Conservation (phyloP, 2,888 invertebrate genomes). For the Cistogaster globosa region DNA sequence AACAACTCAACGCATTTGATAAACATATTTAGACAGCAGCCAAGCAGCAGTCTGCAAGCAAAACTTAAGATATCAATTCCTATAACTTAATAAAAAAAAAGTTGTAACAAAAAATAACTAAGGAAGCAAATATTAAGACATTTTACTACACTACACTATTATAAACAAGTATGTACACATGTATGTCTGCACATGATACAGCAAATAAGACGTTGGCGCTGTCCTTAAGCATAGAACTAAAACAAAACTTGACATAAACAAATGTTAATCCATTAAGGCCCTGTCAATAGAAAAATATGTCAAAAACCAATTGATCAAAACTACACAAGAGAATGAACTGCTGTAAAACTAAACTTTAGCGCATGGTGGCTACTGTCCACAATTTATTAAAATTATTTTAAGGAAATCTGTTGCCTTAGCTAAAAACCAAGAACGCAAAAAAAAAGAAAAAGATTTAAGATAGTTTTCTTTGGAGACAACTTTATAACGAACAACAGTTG, state of each 20-base stretch:
- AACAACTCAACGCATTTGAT: conserved; percentile 69
- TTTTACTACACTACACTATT: conserved; percentile 45
- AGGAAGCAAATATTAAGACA: conserved; percentile 72
- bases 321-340: conserved; percentile 23
- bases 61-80: conserved; percentile 19
- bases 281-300: conserved; percentile 82
- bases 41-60: background rate
- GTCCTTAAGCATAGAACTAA: conserved; percentile 31
- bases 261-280: conserved; percentile 81
- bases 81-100: conserved; percentile 1
- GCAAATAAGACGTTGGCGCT: background rate
- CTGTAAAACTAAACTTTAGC: background rate
- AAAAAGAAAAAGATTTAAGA: conserved; percentile 40
- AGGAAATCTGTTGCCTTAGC: conserved; percentile 42
- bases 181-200: no score
- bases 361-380: conserved; percentile 37
- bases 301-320: conserved; percentile 75
- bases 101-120: conserved; percentile 24
- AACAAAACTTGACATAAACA: conserved; percentile 79
- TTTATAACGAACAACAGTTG: conserved; percentile 1
- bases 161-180: background rate
- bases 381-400: conserved; percentile 10
- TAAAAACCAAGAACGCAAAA: conserved; percentile 8
- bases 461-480: conserved; percentile 23
- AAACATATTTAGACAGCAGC: conserved; percentile 21